These are phyloP conservation scores for Accipiter virgatus DNA, from an alignment of 2,113 vertebrate genomes.

Conservation along the genomic window DNA sequence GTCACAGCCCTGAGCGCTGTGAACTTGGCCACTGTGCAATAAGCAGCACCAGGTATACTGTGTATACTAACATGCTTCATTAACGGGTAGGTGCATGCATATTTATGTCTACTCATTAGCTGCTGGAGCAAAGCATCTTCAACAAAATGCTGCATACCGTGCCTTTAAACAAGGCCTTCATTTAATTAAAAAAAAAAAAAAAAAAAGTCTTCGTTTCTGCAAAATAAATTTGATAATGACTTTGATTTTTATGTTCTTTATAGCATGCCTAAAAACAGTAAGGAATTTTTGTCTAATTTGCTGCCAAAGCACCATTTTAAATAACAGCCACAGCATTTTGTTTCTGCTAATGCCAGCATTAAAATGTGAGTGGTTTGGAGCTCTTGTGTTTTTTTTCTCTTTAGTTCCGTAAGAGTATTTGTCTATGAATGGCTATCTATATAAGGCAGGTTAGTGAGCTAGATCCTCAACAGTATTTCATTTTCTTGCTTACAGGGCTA, in stretches of 20 bases:
- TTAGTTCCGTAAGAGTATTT: constrained; percentile 38
- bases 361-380: constrained; percentile 56
- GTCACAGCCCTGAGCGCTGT: background rate
- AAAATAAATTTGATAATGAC: background rate
- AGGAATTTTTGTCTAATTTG: background rate
- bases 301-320: constrained; percentile 17
- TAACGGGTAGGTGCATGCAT: constrained; percentile 58
- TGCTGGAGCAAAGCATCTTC: constrained; percentile 36
- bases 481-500: constrained; percentile 99
- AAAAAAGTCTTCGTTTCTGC: background rate
- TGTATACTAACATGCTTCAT: constrained; percentile 4
- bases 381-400: constrained; percentile 11
- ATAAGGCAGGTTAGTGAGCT: constrained; percentile 85
- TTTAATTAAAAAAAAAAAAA: background rate
- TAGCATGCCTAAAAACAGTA: background rate
- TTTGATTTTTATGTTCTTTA: constrained; percentile 4
- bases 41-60: background rate
- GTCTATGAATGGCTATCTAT: constrained; percentile 76
- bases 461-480: constrained; percentile 91
- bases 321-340: constrained; percentile 21
- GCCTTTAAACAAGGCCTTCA: background rate
- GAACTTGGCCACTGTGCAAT: background rate
- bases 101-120: constrained; percentile 56
- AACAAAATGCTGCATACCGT: background rate
- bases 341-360: constrained; percentile 43